phyloP scores from a whole-genome alignment of 2,113 vertebrate species.

The Brachypteracias leptosomus region DNA sequence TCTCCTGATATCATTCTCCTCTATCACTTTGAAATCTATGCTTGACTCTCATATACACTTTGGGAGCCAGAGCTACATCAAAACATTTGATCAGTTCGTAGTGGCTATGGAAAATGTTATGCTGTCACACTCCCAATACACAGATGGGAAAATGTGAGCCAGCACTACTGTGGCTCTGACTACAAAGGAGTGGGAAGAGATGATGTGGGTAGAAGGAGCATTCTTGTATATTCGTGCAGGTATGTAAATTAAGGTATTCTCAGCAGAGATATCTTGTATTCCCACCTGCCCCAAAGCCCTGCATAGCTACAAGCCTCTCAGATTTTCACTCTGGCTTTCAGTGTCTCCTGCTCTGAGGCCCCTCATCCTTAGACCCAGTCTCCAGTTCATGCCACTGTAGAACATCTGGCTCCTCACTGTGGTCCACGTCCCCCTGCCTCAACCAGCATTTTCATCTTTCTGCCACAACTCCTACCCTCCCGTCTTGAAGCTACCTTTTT shows the following conservation, averaged over 20 bases:
- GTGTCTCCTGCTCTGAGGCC: not conserved
- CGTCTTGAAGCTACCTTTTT: not conserved
- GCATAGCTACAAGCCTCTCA: not conserved
- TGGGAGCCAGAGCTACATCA: not conserved
- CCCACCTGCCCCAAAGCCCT: not conserved
- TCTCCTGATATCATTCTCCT: not conserved
- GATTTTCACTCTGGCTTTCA: not conserved
- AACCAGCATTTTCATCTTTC: not conserved
- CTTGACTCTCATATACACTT: not conserved
- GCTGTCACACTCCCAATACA: not conserved
- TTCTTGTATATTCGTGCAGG: not conserved
- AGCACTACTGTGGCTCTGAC: not conserved
- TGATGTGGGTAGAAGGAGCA: not conserved
- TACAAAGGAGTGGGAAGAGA: not conserved
- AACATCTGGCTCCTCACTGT: not conserved
- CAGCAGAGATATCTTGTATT: not conserved
- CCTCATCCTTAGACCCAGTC: not conserved
- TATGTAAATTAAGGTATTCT: not conserved
- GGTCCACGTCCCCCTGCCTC: accelerated
- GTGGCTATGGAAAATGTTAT: not conserved
- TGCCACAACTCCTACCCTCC: not conserved
- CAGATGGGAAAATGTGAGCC: not conserved
- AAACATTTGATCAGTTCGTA: not conserved
- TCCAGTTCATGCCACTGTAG: not conserved
- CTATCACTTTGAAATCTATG: not conserved